phyloP scores from a whole-genome alignment of 2,888 invertebrate genomes.

The Villa cingulata region DNA sequence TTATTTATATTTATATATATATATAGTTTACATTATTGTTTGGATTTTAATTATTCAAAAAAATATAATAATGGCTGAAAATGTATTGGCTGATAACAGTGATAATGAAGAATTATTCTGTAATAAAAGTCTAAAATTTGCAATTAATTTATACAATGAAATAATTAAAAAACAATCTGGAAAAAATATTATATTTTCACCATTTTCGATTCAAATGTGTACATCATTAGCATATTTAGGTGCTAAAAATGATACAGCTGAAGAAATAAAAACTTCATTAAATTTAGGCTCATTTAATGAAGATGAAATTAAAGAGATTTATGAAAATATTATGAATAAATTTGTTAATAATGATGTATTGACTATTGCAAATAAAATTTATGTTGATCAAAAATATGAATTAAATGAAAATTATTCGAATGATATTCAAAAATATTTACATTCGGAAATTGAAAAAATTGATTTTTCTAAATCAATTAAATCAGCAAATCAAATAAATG shows the following conservation, averaged over 20 bases:
- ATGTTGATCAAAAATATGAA: constrained; percentile 43
- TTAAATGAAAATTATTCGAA: constrained; percentile 43
- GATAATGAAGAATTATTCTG: too few species aligned
- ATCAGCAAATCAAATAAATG: constrained; percentile 52
- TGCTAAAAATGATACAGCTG: constrained; percentile 46
- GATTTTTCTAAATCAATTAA: constrained; percentile 42
- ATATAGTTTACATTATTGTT: too few species aligned
- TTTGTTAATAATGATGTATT: constrained; percentile 23
- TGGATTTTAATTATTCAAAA: too few species aligned
- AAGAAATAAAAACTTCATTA: constrained; percentile 43
- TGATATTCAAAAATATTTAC: constrained; percentile 47
- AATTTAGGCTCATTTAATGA: constrained; percentile 35
- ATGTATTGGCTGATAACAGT: too few species aligned
- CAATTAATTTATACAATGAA: too few species aligned
- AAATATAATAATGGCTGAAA: too few species aligned
- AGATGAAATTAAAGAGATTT: constrained; percentile 16
- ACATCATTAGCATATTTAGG: constrained; percentile 61
- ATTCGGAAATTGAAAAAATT: constrained; percentile 48
- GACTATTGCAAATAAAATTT: constrained; percentile 62
- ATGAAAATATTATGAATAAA: constrained; percentile 21
- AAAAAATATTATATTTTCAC: constrained; percentile 59
- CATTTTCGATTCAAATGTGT: constrained; percentile 59
- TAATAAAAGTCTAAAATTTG: too few species aligned
- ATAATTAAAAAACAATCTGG: too few species aligned
- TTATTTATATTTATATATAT: too few species aligned